phyloP scores from a whole-genome alignment of 2,797 vertebrate genomes.

The Rallus crepitans region DNA sequence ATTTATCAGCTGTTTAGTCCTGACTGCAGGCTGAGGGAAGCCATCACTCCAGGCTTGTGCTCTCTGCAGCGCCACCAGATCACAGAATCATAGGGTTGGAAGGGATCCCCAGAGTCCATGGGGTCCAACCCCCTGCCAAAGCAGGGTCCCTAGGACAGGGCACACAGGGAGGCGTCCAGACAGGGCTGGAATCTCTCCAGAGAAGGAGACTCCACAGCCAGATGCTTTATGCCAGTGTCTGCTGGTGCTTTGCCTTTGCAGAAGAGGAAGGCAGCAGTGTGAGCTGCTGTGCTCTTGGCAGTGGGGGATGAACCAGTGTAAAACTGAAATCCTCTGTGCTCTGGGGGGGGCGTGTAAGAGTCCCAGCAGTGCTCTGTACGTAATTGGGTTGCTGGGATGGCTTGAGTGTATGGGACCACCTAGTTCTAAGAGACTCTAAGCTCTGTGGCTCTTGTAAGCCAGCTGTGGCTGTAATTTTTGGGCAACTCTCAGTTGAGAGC shows the following conservation, averaged over 20 bases:
- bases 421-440: neutral
- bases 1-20: neutral
- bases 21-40: neutral
- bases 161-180: too few relatives aligned
- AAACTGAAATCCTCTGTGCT: neutral
- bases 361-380: fast-evolving
- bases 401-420: neutral
- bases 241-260: neutral
- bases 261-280: neutral
- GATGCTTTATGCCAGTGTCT: neutral
- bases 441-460: neutral
- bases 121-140: too few relatives aligned
- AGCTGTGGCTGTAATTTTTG: neutral
- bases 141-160: too few relatives aligned
- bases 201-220: too few relatives aligned
- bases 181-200: too few relatives aligned
- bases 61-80: neutral
- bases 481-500: neutral
- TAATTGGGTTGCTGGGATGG: neutral
- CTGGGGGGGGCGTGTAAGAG: neutral
- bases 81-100: too few relatives aligned
- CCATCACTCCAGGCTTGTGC: neutral
- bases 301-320: neutral
- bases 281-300: neutral
- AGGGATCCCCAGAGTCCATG: too few relatives aligned